A percentile compares a stretch with the other conserved stretches of the same genome.
Evolutionary conservation across 2,888 invertebrate species (phyloP).

Genomic region (Tanypteryx hageni): DNA sequence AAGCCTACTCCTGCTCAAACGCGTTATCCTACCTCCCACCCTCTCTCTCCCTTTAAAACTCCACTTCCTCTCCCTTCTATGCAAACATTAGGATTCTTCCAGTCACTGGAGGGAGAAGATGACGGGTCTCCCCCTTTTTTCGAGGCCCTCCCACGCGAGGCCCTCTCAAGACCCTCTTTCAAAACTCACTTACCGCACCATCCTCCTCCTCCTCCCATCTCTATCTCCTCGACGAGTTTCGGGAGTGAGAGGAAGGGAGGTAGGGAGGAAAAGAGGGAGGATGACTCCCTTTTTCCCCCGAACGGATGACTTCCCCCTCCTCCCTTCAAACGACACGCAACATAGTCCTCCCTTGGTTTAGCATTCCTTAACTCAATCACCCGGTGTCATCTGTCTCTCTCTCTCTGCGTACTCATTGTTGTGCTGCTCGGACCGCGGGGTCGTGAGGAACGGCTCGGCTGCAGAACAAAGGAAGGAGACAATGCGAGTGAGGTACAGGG

Average conservation of each 20-base stretch:
- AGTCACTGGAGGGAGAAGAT: neutral
- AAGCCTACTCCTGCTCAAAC: neutral
- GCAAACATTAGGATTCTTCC: slow-evolving; percentile 21
- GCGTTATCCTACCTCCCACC: neutral
- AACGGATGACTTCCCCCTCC: neutral
- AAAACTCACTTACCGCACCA: too few relatives aligned
- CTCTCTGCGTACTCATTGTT: neutral
- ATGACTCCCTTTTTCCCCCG: neutral
- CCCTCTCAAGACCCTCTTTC: neutral
- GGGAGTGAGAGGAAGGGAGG: too few relatives aligned
- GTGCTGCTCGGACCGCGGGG: neutral
- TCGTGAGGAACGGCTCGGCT: neutral
- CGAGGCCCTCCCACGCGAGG: neutral
- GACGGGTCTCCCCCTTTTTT: neutral
- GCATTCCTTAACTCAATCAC: slow-evolving; percentile 35
- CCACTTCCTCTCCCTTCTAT: neutral
- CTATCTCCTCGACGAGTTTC: too few relatives aligned
- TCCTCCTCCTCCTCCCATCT: too few relatives aligned
- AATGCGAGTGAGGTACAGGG: neutral
- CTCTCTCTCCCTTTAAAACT: neutral
- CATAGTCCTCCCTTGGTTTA: slow-evolving; percentile 13
- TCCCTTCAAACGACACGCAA: slow-evolving; percentile 10
- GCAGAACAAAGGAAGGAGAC: slow-evolving; percentile 23
- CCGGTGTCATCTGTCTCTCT: slow-evolving; percentile 25
- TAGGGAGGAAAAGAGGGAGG: neutral